Base-by-base conservation (phyloP, 2,113 vertebrate species). In the Triplophysa dalaica region DNA sequence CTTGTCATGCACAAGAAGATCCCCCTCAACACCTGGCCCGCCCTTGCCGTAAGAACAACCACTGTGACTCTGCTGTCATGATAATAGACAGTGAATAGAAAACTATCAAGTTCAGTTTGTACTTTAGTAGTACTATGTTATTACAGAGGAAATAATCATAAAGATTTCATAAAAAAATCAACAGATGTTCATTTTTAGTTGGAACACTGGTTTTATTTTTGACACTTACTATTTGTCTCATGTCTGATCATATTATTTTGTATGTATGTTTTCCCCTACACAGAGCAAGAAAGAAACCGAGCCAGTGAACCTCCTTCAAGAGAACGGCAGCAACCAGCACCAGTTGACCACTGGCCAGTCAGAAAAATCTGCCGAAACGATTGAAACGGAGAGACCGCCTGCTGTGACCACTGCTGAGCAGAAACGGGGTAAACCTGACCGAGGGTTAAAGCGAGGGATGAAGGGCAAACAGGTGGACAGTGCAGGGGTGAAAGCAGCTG, bases 1-100 rank as follows among this genome's bases (percentile, higher is more conserved):
- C 89, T 99, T 43, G 88, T 94, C 50, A 89, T 99, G 89, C 95
- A 95, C 84, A 99, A 99, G 89, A 99, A 98, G 90, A 97, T 99
- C 80, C 98, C 97, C 14, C 92, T 98, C 81, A 94, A 97, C 86
- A 93, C 84, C 11, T 99, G 98, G 98, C 93, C 96, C 76, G 93
- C 94, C 0, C 94, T 99, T 41, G 92, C 94, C 92, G 97, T 98
- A 84, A 87, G 79, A 70, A 14, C 2, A 9, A 21, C 11, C 68
- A 29, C 61, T 73, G 33, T 33, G 14, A 26, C 12, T 61, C 14
- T 60, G 26, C 54, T 56, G 17, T 14, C 14, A 8, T 58, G 17
- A 58, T 58, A 9, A 58, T 58, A n/a, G n/a, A 19, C 33, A 17
- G 17, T n/a, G 6, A 8, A 8, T 43, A 43, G 26, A 3, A 29